phyloP scores from a whole-genome alignment of 1,140 invertebrate species.

The Drosophila lini region DNA sequence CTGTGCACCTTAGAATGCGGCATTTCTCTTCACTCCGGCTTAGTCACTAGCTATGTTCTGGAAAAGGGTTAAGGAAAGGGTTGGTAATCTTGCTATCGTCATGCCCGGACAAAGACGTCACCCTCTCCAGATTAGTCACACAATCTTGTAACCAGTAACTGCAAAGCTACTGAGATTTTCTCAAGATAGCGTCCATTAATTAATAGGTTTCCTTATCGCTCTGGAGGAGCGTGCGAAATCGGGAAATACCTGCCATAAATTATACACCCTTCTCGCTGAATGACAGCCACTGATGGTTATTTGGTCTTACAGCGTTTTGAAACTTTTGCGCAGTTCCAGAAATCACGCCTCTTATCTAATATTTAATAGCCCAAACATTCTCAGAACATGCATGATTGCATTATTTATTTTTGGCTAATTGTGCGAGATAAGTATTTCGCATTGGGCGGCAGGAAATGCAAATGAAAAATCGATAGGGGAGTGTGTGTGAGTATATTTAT shows the following conservation, averaged over 20 bases:
- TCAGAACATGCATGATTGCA: constrained; percentile 27
- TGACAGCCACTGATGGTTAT: constrained; percentile 31
- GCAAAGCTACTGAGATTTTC: constrained; percentile 16
- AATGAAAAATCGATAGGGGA: constrained; percentile 10
- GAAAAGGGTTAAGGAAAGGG: not conserved
- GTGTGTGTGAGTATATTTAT: not conserved
- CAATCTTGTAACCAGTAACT: constrained; percentile 8
- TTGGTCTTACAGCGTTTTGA: not conserved
- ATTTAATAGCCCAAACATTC: constrained; percentile 18
- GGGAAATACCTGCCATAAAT: constrained; percentile 58
- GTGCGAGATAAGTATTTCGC: constrained; percentile 25
- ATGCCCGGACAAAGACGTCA: constrained; percentile 35
- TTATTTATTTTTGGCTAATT: constrained; percentile 36
- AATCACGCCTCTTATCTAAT: constrained; percentile 21
- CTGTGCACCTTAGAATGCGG: constrained; percentile 50
- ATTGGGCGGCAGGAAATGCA: constrained; percentile 11
- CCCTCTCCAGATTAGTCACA: constrained; percentile 35
- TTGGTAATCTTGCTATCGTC: constrained; percentile 27
- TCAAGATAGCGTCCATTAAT: constrained; percentile 17
- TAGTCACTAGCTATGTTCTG: constrained; percentile 31
- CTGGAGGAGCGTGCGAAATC: constrained; percentile 26
- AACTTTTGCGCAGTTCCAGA: constrained; percentile 25
- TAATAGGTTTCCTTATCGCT: constrained; percentile 35
- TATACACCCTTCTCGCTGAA: constrained; percentile 9
- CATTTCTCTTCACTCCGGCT: constrained; percentile 21